These are phyloP conservation scores for Rhodinocichla rosea DNA, from an alignment of 2,113 vertebrate species.

Conservation along the genomic window DNA sequence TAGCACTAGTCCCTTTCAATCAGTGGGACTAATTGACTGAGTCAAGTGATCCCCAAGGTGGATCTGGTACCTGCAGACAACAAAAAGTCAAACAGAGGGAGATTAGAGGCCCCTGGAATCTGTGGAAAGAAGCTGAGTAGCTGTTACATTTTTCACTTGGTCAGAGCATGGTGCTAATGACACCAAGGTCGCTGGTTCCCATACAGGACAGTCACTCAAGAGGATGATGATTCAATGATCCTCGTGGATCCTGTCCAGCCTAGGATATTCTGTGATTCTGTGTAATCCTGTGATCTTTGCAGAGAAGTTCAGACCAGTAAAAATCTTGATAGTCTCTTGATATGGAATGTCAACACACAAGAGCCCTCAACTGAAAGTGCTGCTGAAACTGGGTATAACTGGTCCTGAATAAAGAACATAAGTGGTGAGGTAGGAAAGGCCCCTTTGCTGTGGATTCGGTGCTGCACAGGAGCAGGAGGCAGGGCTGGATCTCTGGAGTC, in stretches of 20 bases:
- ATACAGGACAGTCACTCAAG: background rate
- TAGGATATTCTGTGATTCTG: background rate
- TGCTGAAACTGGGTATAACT: background rate
- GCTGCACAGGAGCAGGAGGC: background rate
- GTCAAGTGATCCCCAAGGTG: background rate
- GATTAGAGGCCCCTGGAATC: background rate
- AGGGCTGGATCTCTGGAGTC: background rate
- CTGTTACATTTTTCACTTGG: background rate
- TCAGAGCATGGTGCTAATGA: background rate
- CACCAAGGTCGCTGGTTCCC: constrained; percentile 24
- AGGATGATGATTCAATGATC: background rate
- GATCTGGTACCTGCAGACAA: background rate
- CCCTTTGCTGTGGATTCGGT: background rate
- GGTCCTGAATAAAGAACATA: background rate
- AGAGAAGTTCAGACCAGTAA: background rate
- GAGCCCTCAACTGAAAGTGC: background rate
- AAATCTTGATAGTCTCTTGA: background rate
- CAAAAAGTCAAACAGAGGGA: background rate
- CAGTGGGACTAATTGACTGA: background rate
- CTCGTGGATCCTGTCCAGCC: background rate
- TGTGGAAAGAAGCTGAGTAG: background rate
- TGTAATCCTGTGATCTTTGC: background rate
- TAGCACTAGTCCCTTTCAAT: background rate
- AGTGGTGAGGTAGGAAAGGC: background rate
- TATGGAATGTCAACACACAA: background rate